These are phyloP conservation scores for Mesembrinibis cayennensis DNA, from an alignment of 2,113 vertebrate genomes.

Conservation along the genomic window DNA sequence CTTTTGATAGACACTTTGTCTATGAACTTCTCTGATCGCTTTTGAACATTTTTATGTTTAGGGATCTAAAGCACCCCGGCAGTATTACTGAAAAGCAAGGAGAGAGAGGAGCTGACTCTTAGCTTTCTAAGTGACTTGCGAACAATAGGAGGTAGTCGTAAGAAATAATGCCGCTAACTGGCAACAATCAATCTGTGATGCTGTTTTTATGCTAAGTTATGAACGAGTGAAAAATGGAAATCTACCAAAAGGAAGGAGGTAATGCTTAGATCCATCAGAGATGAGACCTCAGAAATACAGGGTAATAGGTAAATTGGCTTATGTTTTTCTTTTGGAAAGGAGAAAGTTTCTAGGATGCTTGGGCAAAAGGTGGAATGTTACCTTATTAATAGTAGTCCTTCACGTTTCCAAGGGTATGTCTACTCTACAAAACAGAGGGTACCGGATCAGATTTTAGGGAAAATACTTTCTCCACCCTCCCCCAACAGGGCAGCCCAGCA, in stretches of 20 bases:
- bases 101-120: background rate
- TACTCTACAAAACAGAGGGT: background rate
- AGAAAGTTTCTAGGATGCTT: background rate
- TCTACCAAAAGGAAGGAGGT: background rate
- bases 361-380: background rate
- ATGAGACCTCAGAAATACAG: background rate
- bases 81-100: background rate
- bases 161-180: background rate
- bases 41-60: background rate
- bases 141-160: background rate
- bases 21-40: background rate
- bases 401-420: background rate
- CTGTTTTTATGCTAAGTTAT: background rate
- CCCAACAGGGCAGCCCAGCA: background rate
- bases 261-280: background rate
- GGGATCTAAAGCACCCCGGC: background rate
- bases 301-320: background rate
- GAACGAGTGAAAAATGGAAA: background rate
- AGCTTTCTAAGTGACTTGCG: background rate
- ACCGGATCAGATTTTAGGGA: background rate
- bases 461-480: rapidly evolving
- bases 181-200: background rate
- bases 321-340: background rate
- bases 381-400: background rate
- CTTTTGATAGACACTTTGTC: background rate